Evolutionary conservation across 2,797 vertebrate species (phyloP).

Genomic region (Melanotaenia parkinsoni): DNA sequence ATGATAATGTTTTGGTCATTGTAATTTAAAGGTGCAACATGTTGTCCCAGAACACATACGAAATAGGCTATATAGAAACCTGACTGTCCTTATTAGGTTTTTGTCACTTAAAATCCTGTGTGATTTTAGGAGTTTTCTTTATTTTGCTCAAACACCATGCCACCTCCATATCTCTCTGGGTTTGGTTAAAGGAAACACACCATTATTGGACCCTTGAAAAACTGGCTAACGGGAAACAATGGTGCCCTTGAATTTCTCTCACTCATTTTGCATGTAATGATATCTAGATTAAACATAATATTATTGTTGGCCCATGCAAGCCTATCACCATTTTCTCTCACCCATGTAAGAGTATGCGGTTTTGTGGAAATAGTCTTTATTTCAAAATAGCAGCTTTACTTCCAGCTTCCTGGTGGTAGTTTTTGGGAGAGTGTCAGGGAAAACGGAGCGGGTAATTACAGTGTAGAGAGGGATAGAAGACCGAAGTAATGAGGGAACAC

Average conservation of each 20-base stretch:
- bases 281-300: conserved; percentile 84
- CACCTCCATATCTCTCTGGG: conserved; percentile 65
- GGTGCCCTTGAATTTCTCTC: conserved; percentile 79
- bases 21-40: background rate
- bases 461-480: conserved; percentile 41
- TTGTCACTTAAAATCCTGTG: background rate
- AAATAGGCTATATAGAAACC: background rate
- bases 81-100: conserved; percentile 15
- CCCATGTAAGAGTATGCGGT: conserved; percentile 62
- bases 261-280: conserved; percentile 78
- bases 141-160: conserved; percentile 45
- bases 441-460: conserved; percentile 56
- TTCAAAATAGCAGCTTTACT: conserved; percentile 63
- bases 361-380: conserved; percentile 65
- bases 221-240: conserved; percentile 69
- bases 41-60: background rate
- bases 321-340: conserved; percentile 71
- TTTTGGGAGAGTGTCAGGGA: conserved; percentile 27
- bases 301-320: conserved; percentile 79
- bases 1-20: background rate
- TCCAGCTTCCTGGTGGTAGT: conserved; percentile 53
- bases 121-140: conserved; percentile 27
- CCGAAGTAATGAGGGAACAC: conserved; percentile 24
- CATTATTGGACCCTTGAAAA: conserved; percentile 63
- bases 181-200: conserved; percentile 74